Evolutionary conservation across 2,888 invertebrate species (phyloP).

Genomic region (Esperia sulphurella): DNA sequence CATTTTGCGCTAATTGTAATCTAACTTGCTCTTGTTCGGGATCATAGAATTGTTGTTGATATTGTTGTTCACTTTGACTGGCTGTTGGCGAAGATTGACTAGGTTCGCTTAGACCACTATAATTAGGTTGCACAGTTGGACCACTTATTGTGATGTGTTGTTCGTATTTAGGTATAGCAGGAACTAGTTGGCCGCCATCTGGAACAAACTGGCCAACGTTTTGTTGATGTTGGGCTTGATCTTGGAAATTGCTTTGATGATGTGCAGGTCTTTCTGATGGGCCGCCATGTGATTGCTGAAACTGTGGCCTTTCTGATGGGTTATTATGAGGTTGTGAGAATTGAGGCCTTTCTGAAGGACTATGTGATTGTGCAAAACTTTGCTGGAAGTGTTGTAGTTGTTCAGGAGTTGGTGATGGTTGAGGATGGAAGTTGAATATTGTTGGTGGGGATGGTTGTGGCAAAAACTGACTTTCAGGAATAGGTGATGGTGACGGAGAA

Average conservation of each 20-base stretch:
- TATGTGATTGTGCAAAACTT: not conserved
- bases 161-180: constrained; percentile 88
- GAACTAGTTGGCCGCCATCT: constrained; percentile 85
- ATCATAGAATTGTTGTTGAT: constrained; percentile 41
- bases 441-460: constrained; percentile 65
- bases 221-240: constrained; percentile 61
- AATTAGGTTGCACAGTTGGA: constrained; percentile 43
- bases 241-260: constrained; percentile 38
- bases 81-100: constrained; percentile 31
- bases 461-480: constrained; percentile 55
- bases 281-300: constrained; percentile 18
- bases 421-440: constrained; percentile 60
- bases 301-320: constrained; percentile 42
- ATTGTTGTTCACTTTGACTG: constrained; percentile 16
- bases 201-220: constrained; percentile 73
- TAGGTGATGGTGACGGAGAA: constrained; percentile 42
- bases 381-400: constrained; percentile 41
- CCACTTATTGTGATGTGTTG: constrained; percentile 84
- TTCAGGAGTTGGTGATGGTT: constrained; percentile 51
- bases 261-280: constrained; percentile 43
- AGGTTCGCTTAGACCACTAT: constrained; percentile 42
- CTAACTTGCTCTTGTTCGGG: constrained; percentile 64
- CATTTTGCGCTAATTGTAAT: constrained; percentile 64
- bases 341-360: constrained; percentile 29
- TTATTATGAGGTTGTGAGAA: constrained; percentile 43